phyloP scores from a whole-genome alignment of 2,888 invertebrate genomes.

The Camponotus fellah region DNA sequence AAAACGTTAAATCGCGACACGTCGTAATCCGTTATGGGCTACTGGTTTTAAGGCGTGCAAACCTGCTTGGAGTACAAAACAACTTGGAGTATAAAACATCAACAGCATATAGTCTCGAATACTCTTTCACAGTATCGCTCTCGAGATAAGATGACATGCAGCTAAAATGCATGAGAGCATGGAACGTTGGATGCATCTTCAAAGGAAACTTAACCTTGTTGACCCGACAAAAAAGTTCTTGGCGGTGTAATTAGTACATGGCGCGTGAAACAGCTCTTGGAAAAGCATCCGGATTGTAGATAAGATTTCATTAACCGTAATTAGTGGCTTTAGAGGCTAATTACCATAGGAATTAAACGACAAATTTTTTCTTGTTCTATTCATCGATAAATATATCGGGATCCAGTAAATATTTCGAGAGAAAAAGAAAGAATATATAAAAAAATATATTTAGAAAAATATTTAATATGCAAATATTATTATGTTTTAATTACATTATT shows the following conservation, averaged over 20 bases:
- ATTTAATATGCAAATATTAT: background rate
- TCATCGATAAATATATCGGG: background rate
- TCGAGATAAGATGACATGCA: slow-evolving; percentile 14
- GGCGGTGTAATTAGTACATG: slow-evolving; percentile 28
- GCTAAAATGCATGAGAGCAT: background rate
- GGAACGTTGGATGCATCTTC: slow-evolving; percentile 51
- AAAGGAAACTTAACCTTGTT: slow-evolving; percentile 64
- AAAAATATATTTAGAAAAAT: background rate
- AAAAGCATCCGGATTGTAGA: slow-evolving; percentile 40
- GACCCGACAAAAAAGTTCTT: slow-evolving; percentile 54
- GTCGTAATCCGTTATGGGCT: slow-evolving; percentile 52
- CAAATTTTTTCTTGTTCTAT: slow-evolving; percentile 17
- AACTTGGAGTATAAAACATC: slow-evolving; percentile 42
- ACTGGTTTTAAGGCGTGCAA: slow-evolving; percentile 52
- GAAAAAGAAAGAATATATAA: background rate
- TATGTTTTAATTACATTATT: background rate
- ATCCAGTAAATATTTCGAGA: background rate
- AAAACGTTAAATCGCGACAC: slow-evolving; percentile 51
- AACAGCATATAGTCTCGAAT: background rate
- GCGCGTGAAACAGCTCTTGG: slow-evolving; percentile 35
- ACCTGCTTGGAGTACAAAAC: slow-evolving; percentile 50
- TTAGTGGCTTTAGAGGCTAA: slow-evolving; percentile 44
- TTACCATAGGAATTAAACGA: slow-evolving; percentile 31
- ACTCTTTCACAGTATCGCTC: background rate
- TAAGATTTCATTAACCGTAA: slow-evolving; percentile 58